These are phyloP conservation scores for Oryzias melastigma DNA, from an alignment of 2,113 vertebrate species.

Conservation along the genomic window DNA sequence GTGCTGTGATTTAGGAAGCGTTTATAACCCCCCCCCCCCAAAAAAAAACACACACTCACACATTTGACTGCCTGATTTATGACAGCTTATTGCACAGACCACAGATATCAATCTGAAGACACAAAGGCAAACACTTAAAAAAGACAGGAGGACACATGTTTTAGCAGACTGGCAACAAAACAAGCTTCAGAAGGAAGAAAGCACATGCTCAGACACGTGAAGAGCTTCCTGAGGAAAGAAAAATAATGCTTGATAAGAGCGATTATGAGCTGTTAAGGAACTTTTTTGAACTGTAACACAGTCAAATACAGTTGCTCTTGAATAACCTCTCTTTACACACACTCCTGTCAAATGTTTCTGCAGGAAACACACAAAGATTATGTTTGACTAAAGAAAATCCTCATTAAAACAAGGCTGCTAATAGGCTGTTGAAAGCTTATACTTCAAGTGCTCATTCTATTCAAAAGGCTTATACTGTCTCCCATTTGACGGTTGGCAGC, in stretches of 20 bases:
- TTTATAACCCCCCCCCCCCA: neutral
- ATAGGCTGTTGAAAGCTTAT: neutral
- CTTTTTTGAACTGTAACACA: slow-evolving; percentile 19
- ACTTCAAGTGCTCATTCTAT: neutral
- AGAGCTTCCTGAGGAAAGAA: slow-evolving; percentile 39
- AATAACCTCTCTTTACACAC: slow-evolving; percentile 50
- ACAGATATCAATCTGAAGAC: slow-evolving; percentile 57
- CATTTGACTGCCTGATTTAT: slow-evolving; percentile 50
- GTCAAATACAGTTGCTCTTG: slow-evolving; percentile 32
- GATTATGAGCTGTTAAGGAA: slow-evolving; percentile 63
- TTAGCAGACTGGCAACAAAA: slow-evolving; percentile 52
- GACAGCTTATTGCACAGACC: slow-evolving; percentile 39
- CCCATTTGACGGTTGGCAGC: neutral
- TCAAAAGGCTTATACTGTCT: neutral
- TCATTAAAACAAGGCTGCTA: slow-evolving; percentile 14
- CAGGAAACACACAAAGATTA: slow-evolving; percentile 25
- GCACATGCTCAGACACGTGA: slow-evolving; percentile 48
- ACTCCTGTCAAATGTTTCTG: slow-evolving; percentile 15
- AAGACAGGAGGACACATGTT: slow-evolving; percentile 68
- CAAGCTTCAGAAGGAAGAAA: slow-evolving; percentile 50
- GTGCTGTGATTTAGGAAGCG: slow-evolving; percentile 23
- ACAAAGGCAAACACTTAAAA: slow-evolving; percentile 59
- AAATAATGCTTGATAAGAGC: slow-evolving; percentile 54
- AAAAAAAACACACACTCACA: neutral
- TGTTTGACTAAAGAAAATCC: slow-evolving; percentile 6